phyloP scores from a whole-genome alignment of 2,888 invertebrate genomes.

The Rhimphoctona megacephalus region DNA sequence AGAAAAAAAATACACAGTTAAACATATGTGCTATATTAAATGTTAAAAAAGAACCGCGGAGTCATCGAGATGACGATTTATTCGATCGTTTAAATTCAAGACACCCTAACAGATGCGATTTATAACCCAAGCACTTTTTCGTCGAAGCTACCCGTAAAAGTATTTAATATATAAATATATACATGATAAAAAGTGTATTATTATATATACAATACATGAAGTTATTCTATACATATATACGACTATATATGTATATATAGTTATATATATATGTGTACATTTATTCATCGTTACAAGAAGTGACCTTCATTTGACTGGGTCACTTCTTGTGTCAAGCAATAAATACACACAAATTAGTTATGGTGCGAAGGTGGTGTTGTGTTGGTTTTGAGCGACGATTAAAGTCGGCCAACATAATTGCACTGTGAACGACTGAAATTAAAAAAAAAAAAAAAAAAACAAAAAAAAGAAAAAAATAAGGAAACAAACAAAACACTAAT shows the following conservation, averaged over 20 bases:
- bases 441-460: conserved; percentile 18
- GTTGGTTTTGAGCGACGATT: conserved; percentile 52
- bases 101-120: conserved; percentile 64
- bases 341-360: conserved; percentile 66
- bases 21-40: conserved; percentile 66
- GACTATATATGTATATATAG: conserved; percentile 50
- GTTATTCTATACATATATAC: conserved; percentile 67
- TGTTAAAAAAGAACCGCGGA: conserved; percentile 59
- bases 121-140: conserved; percentile 69
- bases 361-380: conserved; percentile 64
- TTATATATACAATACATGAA: conserved; percentile 63
- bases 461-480: neutral
- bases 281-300: neutral
- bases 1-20: conserved; percentile 51
- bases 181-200: conserved; percentile 69
- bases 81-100: conserved; percentile 63
- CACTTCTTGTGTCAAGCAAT: conserved; percentile 1
- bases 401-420: conserved; percentile 64
- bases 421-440: conserved; percentile 75
- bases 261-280: conserved; percentile 29
- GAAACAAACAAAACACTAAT: conserved; percentile 55
- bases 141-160: conserved; percentile 73
- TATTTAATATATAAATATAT: conserved; percentile 65
- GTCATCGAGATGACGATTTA: conserved; percentile 59
- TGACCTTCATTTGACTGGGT: neutral